phyloP scores from a whole-genome alignment of 2,113 vertebrate species.

The Hyperopisus bebe region DNA sequence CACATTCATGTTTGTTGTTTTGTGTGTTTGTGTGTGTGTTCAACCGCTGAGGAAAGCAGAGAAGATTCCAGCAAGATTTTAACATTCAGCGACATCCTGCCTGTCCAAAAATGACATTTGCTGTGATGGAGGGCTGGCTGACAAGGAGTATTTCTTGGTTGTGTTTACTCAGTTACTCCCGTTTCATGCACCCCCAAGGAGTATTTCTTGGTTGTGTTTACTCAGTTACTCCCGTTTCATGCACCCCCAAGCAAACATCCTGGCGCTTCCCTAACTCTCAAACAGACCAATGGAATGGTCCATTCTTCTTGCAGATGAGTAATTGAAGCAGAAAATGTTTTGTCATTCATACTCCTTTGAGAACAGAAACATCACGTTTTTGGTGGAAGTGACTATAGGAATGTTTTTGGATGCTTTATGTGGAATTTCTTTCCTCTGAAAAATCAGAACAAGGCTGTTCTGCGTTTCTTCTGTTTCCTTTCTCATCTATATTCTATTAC shows the following conservation, averaged over 20 bases:
- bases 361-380: slow-evolving; percentile 18
- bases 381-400: slow-evolving; percentile 30
- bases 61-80: background rate
- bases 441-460: slow-evolving; percentile 30
- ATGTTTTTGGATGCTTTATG: slow-evolving; percentile 43
- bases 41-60: background rate
- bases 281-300: background rate
- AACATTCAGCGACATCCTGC: background rate
- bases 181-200: background rate
- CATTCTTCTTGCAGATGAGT: slow-evolving; percentile 25
- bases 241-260: background rate
- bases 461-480: slow-evolving; percentile 15
- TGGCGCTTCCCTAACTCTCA: background rate
- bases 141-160: background rate
- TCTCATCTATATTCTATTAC: slow-evolving; percentile 17
- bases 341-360: slow-evolving; percentile 24
- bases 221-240: background rate
- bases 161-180: background rate
- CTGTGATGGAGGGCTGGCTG: background rate
- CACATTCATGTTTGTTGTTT: background rate
- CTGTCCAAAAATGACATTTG: background rate
- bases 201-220: background rate
- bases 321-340: slow-evolving; percentile 10
- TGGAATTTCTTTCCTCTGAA: slow-evolving; percentile 35
- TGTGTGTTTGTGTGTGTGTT: background rate